phyloP scores from a whole-genome alignment of 2,797 vertebrate genomes.

The Molossus alvarezi region DNA sequence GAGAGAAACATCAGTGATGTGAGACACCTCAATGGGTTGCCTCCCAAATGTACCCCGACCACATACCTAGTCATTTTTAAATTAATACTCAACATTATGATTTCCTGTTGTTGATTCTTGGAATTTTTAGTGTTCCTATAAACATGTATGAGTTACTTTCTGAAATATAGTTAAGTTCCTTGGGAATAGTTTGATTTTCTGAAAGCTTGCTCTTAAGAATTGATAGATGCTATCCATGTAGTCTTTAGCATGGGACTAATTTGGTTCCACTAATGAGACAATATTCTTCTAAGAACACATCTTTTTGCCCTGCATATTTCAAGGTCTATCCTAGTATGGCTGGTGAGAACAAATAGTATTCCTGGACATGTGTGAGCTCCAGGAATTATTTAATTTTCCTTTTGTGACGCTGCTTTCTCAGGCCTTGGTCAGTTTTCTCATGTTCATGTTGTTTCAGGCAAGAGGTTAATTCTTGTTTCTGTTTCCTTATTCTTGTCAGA shows the following conservation, averaged over 20 bases:
- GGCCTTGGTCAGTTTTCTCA: background rate
- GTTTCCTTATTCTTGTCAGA: background rate
- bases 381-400: background rate
- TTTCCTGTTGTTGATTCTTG: background rate
- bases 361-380: background rate
- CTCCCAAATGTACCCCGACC: no score
- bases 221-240: background rate
- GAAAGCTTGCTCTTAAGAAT: background rate
- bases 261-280: background rate
- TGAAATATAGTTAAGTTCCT: background rate
- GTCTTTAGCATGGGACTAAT: no score
- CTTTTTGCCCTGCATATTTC: background rate
- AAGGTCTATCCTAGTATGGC: background rate
- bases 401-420: background rate
- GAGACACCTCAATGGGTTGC: no score
- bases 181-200: constrained; percentile 20
- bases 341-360: background rate
- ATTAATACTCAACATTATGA: background rate
- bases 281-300: background rate
- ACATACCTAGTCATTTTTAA: background rate
- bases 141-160: background rate
- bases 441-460: background rate
- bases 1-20: no score
- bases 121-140: background rate
- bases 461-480: background rate